These are phyloP conservation scores for Prochilodus magdalenae DNA, from an alignment of 2,113 vertebrate species.

Conservation along the genomic window DNA sequence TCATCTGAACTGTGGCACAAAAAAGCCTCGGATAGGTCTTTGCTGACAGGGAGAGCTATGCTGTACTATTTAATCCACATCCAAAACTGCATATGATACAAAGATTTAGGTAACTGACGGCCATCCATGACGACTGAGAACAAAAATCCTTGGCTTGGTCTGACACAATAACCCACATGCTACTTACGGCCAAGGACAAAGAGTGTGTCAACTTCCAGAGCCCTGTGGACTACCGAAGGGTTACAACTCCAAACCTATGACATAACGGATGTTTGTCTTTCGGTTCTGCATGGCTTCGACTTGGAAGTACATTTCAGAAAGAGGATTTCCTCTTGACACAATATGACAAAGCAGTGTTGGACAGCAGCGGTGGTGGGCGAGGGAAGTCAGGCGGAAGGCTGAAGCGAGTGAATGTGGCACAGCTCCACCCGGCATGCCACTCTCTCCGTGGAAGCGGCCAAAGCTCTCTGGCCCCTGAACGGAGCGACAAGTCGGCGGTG, in stretches of 20 bases:
- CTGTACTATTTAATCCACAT: constrained; percentile 19
- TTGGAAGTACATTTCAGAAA: constrained; percentile 14
- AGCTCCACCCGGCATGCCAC: constrained; percentile 25
- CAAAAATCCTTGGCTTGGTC: constrained; percentile 2
- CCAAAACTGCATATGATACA: background rate
- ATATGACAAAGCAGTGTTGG: background rate
- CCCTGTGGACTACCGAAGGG: background rate
- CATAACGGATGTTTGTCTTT: constrained; percentile 20
- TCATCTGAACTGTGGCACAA: constrained; percentile 7
- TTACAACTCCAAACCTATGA: constrained; percentile 1
- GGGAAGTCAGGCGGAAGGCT: constrained; percentile 19
- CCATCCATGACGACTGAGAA: too few species aligned
- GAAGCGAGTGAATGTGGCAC: constrained; percentile 13
- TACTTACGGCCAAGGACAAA: background rate
- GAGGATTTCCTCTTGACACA: constrained; percentile 37
- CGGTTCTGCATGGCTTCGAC: background rate
- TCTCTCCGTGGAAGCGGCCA: constrained; percentile 17
- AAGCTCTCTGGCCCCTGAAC: constrained; percentile 32
- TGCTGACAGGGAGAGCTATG: background rate
- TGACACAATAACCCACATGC: background rate
- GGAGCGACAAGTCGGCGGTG: constrained; percentile 38
- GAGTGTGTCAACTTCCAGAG: too few species aligned
- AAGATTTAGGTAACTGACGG: too few species aligned
- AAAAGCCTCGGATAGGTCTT: background rate
- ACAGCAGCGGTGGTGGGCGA: constrained; percentile 14